A percentile compares a stretch with the other conserved stretches of the same genome.
Evolutionary conservation across 2,113 vertebrate genomes (phyloP).

Genomic region (Phalacrocorax aristotelis): DNA sequence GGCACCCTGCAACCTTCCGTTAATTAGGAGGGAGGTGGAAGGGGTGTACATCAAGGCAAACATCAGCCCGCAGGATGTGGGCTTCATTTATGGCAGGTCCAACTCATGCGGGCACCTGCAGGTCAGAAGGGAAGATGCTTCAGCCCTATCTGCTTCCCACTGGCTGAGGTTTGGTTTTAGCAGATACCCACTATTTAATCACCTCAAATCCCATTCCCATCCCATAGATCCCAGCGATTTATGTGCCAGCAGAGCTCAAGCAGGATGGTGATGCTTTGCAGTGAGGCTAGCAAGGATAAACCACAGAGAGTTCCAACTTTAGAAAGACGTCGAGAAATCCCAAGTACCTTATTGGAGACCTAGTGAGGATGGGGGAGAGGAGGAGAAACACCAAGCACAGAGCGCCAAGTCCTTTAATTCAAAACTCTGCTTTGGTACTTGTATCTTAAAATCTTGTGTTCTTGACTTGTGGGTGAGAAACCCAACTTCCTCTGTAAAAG

Average conservation of each 20-base stretch:
- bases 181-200: neutral
- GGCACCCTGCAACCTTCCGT: neutral
- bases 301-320: neutral
- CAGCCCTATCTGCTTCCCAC: neutral
- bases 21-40: neutral
- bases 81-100: neutral
- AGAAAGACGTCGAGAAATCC: neutral
- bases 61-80: fast-evolving
- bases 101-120: fast-evolving
- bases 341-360: neutral
- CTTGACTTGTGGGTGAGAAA: neutral
- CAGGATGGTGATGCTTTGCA: neutral
- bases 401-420: neutral
- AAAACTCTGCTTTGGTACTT: neutral
- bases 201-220: neutral
- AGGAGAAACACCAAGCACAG: neutral
- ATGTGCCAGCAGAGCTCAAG: neutral
- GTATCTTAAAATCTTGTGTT: neutral
- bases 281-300: neutral
- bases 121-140: neutral
- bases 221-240: neutral
- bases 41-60: neutral
- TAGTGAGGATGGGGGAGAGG: neutral
- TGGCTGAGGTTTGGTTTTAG: neutral
- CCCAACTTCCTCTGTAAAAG: neutral